Evolutionary conservation across 2,797 vertebrate species (phyloP).

Genomic region (Coluber constrictor): DNA sequence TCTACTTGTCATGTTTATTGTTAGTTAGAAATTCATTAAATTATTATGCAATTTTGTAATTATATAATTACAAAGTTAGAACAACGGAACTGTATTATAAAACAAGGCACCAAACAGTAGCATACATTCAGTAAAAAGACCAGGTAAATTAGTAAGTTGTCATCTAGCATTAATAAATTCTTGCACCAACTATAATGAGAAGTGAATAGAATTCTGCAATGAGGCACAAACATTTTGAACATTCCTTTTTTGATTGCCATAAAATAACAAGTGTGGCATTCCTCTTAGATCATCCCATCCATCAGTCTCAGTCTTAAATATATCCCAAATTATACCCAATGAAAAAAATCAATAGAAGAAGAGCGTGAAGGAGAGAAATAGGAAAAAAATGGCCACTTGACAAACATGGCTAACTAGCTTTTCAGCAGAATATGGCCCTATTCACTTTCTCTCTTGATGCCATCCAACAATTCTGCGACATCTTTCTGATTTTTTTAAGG

Average conservation of each 20-base stretch:
- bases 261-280: background rate
- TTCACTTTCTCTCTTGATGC: background rate
- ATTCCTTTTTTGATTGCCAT: background rate
- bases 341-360: background rate
- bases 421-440: background rate
- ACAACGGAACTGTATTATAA: background rate
- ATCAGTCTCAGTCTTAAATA: background rate
- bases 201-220: background rate
- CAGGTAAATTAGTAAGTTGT: background rate
- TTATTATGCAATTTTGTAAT: background rate
- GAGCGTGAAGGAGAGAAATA: background rate
- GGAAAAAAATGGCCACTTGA: background rate
- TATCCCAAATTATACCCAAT: background rate
- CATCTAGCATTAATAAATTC: background rate
- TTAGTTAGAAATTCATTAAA: background rate
- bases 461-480: background rate
- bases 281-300: background rate
- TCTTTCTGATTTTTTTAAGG: background rate
- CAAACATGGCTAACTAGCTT: background rate
- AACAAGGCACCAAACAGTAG: background rate
- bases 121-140: background rate
- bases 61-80: background rate
- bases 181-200: background rate
- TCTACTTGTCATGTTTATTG: background rate
- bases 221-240: background rate